Evolutionary conservation across 1,140 invertebrate genomes (phyloP), one percentile per base, ranked within the genome.

Genomic region (Campoletis sonorensis): DNA sequence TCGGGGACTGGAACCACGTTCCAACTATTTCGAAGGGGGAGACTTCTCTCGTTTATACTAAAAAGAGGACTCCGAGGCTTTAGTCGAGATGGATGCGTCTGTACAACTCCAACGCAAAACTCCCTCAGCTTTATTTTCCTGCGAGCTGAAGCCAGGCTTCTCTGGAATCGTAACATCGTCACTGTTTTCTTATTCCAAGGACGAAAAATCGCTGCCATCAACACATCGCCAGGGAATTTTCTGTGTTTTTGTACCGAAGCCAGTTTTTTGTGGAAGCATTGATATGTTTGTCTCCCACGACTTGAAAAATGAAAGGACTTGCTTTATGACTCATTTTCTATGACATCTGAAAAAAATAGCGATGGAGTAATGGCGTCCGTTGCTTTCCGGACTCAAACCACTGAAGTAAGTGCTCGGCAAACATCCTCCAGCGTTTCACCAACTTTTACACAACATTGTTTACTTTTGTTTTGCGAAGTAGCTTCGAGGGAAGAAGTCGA

Each of bases 1-100:
- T 26, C 37, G 21, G 72, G 72, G 72, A 75, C 27, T 40, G 23
- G 51, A 23, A 75, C 21, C 71, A 23, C 15, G 45, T 23, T 18
- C 16, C 40, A 26, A 75, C 67, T 33, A 21, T 11, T 70, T 18
- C 67, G 67, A 5, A 33, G 67, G 67, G 67, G 13, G 64, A 30
- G 30, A 27, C 30, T 30, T 21, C 10, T 15, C 67, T 18, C 0
- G 30, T 11, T 16, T 18, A 70, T 13, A 33, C 30, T 4, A 33
- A 16, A n/a, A 18, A 11, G 23, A 30, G 64, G 21, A n/a, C 18
- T 61, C 7, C n/a, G 45, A 72, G 45, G 70, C 27, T 21, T 72
- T 72, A 72, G 1, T 40, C 51, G 23, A 75, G 72, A 75, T 51
- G 72, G 51, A 75, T 51, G 72, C 72, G 72, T 75, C 40, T 51